Conservation (phyloP, 2,888 invertebrate species). For the Norana najaformis region DNA sequence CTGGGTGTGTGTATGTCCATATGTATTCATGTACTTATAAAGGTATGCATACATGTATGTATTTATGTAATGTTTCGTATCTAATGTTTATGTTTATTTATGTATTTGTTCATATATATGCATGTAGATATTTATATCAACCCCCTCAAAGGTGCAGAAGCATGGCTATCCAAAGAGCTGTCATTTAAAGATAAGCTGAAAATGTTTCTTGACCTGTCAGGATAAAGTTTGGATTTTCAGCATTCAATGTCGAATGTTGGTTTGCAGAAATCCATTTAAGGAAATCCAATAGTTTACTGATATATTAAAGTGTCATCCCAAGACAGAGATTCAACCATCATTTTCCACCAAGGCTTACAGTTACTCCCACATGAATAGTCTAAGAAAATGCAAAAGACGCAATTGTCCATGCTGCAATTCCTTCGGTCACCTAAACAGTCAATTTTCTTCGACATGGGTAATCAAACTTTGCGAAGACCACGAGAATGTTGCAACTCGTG, state of each 20-base stretch:
- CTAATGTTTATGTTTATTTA: too few species aligned
- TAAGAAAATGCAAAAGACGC: neutral
- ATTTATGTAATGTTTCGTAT: too few species aligned
- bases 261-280: too few species aligned
- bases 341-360: too few species aligned
- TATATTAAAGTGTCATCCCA: too few species aligned
- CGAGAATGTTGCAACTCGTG: neutral
- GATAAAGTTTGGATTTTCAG: too few species aligned
- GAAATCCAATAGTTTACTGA: too few species aligned
- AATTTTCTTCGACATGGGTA: neutral
- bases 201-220: too few species aligned
- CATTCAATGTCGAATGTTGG: too few species aligned
- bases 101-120: neutral
- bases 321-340: too few species aligned
- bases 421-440: neutral
- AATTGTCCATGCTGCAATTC: neutral
- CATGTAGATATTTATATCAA: neutral
- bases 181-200: neutral
- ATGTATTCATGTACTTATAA: too few species aligned
- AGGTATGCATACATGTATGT: neutral
- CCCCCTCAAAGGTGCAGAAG: neutral
- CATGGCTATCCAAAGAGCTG: neutral
- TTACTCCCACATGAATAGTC: neutral
- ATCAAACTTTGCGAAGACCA: neutral
- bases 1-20: too few species aligned